A percentile compares a stretch with the other conserved stretches of the same genome.
phyloP scores from a whole-genome alignment of 2,888 invertebrate species.

The Drepana falcataria region DNA sequence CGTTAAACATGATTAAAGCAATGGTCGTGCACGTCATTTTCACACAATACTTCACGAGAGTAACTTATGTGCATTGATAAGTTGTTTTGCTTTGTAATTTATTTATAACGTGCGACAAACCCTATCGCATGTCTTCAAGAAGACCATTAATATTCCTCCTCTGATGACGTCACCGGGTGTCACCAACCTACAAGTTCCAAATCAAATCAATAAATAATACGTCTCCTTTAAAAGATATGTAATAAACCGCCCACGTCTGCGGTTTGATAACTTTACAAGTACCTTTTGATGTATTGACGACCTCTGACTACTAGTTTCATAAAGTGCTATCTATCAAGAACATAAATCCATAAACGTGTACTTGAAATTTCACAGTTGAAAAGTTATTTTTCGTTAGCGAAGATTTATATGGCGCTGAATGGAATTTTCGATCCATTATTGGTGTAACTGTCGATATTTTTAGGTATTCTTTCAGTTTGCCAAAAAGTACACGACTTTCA shows the following conservation, averaged over 20 bases:
- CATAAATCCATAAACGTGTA: constrained; percentile 3
- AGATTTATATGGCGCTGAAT: constrained; percentile 5
- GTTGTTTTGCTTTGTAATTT: not conserved
- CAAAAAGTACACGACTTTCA: no score
- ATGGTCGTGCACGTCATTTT: no score
- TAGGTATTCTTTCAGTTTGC: no score
- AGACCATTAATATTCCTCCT: constrained; percentile 14
- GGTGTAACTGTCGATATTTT: no score
- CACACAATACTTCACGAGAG: not conserved
- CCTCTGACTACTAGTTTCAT: not conserved
- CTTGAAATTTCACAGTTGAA: not conserved
- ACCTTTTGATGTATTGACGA: constrained; percentile 6
- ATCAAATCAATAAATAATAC: constrained; percentile 33
- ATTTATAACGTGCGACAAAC: not conserved
- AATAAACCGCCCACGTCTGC: constrained; percentile 34
- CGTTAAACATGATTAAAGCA: no score
- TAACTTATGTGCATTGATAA: not conserved
- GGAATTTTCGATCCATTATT: not conserved
- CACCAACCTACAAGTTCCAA: constrained; percentile 12
- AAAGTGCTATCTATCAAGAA: constrained; percentile 4
- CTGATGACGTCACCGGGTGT: constrained; percentile 25
- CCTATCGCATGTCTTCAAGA: not conserved
- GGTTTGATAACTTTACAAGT: constrained; percentile 33
- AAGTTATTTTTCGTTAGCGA: constrained; percentile 3
- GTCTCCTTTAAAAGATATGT: constrained; percentile 17